Conservation (phyloP, 2,888 invertebrate species). For the Bimastos eiseni region DNA sequence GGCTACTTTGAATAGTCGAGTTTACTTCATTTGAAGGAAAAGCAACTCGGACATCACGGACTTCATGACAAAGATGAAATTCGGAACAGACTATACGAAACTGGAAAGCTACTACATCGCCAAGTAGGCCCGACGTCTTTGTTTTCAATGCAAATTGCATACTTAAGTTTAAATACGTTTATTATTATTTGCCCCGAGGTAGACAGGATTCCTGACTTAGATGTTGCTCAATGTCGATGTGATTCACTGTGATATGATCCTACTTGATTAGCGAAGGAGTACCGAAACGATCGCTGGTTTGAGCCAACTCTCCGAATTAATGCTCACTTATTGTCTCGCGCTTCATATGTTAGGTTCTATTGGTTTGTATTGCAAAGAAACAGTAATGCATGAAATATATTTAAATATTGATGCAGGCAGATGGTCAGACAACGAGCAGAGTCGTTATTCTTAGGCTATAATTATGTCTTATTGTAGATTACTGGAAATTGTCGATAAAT, state of each 20-base stretch:
- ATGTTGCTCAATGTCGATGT: no score
- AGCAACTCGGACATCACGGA: slow-evolving; percentile 56
- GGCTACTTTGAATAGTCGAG: no score
- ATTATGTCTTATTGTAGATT: slow-evolving; percentile 34
- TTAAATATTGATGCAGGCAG: neutral
- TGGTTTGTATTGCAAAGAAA: no score
- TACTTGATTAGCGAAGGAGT: no score
- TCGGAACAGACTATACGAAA: slow-evolving; percentile 66
- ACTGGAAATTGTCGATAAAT: slow-evolving; percentile 39
- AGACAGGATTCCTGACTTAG: no score
- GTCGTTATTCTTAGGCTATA: neutral
- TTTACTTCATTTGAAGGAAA: slow-evolving; percentile 38
- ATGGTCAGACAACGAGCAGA: neutral
- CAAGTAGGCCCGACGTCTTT: slow-evolving; percentile 49
- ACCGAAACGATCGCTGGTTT: no score
- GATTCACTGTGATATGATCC: no score
- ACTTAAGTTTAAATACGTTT: neutral
- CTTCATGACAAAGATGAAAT: slow-evolving; percentile 61
- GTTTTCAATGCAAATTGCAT: neutral
- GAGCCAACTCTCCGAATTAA: no score
- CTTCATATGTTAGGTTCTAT: no score
- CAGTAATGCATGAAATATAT: neutral
- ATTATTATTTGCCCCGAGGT: no score
- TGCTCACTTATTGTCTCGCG: no score
- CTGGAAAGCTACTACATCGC: slow-evolving; percentile 75